A percentile compares a stretch with the other conserved stretches of the same genome.
Evolutionary conservation across 2,113 vertebrate genomes (phyloP).

Genomic region (Scolopax mira): DNA sequence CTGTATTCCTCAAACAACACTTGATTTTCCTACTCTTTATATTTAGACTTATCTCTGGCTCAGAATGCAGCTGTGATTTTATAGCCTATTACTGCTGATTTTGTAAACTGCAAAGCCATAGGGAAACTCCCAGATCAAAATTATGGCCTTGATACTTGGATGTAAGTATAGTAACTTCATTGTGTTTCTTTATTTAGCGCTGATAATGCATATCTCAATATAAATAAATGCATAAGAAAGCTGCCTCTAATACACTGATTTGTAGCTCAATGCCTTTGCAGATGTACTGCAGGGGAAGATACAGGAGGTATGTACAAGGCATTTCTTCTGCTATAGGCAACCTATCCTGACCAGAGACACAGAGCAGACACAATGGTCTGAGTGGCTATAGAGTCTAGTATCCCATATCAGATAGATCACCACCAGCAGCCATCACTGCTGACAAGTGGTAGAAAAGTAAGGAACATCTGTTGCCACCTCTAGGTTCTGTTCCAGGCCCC

Average conservation of each 20-base stretch:
- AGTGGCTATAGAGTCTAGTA: background rate
- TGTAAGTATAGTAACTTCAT: background rate
- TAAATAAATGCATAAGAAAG: background rate
- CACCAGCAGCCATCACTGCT: background rate
- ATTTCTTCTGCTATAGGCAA: background rate
- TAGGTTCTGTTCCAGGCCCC: background rate
- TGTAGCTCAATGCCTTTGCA: background rate
- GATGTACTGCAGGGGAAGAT: background rate
- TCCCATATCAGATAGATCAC: background rate
- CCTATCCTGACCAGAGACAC: background rate
- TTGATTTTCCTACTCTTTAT: constrained; percentile 21
- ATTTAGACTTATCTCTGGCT: constrained; percentile 23
- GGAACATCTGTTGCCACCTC: background rate
- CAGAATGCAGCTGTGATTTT: constrained; percentile 52
- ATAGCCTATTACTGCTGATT: constrained; percentile 44
- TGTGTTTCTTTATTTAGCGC: background rate
- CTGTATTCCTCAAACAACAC: constrained; percentile 20
- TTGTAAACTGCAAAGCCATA: constrained; percentile 50
- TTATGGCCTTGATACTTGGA: constrained; percentile 24
- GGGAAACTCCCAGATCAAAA: constrained; percentile 51
- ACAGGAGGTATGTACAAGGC: background rate
- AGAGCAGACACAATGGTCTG: background rate
- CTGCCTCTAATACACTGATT: background rate
- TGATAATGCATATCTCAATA: background rate
- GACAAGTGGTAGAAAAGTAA: background rate